Conservation (phyloP, 2,888 invertebrate genomes). For the Lepidocyrtoides sp. region DNA sequence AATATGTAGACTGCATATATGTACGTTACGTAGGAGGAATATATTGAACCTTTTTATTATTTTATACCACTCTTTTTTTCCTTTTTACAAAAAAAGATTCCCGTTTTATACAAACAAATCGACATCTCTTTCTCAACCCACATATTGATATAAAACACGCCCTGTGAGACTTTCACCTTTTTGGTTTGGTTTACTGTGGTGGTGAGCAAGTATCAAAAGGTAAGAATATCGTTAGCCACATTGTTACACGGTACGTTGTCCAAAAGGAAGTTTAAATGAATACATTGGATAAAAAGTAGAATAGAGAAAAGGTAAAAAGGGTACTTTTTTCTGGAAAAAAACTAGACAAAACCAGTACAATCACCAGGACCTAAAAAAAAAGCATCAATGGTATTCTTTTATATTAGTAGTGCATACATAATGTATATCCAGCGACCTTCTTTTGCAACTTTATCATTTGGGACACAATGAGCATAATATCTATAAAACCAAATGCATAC, state of each 20-base stretch:
- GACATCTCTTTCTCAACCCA: background rate
- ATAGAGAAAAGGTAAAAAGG: background rate
- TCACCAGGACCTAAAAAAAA: background rate
- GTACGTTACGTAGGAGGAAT: constrained; percentile 1
- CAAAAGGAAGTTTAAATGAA: constrained; percentile 4
- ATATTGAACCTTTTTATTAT: background rate
- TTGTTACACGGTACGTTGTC: background rate
- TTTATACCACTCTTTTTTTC: background rate
- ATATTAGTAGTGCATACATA: too few relatives aligned
- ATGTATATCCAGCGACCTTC: too few relatives aligned
- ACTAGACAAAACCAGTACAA: background rate
- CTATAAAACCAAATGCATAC: constrained; percentile 11
- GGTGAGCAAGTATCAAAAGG: background rate
- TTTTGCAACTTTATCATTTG: too few relatives aligned
- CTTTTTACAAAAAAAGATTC: background rate
- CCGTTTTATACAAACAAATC: constrained; percentile 1
- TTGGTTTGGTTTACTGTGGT: background rate
- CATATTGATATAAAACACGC: background rate
- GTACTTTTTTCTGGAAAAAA: constrained; percentile 22
- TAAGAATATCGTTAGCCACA: background rate
- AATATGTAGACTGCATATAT: background rate
- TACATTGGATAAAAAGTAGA: background rate
- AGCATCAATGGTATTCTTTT: background rate
- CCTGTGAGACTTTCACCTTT: background rate
- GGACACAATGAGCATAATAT: too few relatives aligned